Conservation (phyloP, 1,140 invertebrate species). For the Babylonia areolata region DNA sequence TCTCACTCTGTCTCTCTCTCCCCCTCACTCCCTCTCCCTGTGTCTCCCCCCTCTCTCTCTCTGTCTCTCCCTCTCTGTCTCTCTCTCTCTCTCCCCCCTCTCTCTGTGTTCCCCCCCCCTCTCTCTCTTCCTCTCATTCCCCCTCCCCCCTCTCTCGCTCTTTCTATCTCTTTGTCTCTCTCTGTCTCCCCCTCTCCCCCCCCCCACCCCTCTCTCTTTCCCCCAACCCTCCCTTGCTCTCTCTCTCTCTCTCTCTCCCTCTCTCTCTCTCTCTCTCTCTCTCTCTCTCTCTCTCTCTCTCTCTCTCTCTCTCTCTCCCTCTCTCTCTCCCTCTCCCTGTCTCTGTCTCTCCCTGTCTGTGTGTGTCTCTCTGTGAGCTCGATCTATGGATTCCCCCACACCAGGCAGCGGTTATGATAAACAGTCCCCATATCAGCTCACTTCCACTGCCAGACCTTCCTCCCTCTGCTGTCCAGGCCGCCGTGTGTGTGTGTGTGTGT, state of each 20-base stretch:
- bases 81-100: not conserved
- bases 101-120: not conserved
- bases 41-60: not conserved
- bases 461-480: too few relatives aligned
- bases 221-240: not conserved
- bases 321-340: slow-evolving; percentile 8
- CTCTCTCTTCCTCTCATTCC: not conserved
- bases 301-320: not conserved
- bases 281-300: not conserved
- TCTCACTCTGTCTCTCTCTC: not conserved
- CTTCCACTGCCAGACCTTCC: too few relatives aligned
- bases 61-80: too few relatives aligned
- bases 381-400: too few relatives aligned
- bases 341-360: not conserved
- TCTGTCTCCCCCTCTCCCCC: too few relatives aligned
- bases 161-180: not conserved
- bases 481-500: too few relatives aligned
- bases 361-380: too few relatives aligned
- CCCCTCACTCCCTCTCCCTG: slow-evolving; percentile 22
- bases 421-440: too few relatives aligned
- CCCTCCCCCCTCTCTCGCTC: not conserved
- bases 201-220: not conserved
- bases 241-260: not conserved
- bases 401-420: too few relatives aligned
- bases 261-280: slow-evolving; percentile 20